Base-by-base conservation (phyloP, 2,113 vertebrate genomes). In the Corythornis madagascariensis region DNA sequence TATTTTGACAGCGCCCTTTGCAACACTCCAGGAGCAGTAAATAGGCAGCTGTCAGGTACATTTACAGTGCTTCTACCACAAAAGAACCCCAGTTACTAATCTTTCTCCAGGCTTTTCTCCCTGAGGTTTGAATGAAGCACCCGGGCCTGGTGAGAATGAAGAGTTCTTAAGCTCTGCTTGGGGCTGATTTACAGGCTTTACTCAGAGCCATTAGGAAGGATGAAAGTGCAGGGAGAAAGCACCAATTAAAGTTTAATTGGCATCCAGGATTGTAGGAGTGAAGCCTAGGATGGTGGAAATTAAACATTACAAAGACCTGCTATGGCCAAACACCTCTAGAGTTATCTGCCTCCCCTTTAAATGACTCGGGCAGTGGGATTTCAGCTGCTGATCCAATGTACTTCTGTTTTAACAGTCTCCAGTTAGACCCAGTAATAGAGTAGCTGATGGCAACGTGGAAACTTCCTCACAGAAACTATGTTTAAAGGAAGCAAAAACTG, bases 31-130 rank as follows among this genome's bases (percentile, higher is more conserved):
- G 67, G 64, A 91, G 43, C 63, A 42, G 11, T 92, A 93, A 96
- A 95, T 92, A 96, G 92, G 87, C 95, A 95, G 78, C 96, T 95
- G 92, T 96, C 90, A 95, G 79, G 71, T 87, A 92, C 75, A 26
- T 89, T 83, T 83, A 56, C 59, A 63, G 59, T 92, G 84, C 74
- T 82, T 59, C 91, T 96, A 53, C 91, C 72, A 74, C 79, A 87
- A 83, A 92, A 80, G 82, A 71, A 60, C 38, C n/a, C 33, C 47
- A 89, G 71, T 94, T 89, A 70, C 26, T 94, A 90, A 96, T 93
- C 85, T 95, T 95, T 70, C 81, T 79, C 77, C 47, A 71, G 60
- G 55, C 72, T 80, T 85, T 40, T 40, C 65, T 81, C 86, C 63
- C 55, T 93, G 87, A 66, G 0, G 83, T 74, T 84, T 83, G 77